These are phyloP conservation scores for Spinus pinus DNA, from an alignment of 2,797 vertebrate genomes.

Conservation along the genomic window DNA sequence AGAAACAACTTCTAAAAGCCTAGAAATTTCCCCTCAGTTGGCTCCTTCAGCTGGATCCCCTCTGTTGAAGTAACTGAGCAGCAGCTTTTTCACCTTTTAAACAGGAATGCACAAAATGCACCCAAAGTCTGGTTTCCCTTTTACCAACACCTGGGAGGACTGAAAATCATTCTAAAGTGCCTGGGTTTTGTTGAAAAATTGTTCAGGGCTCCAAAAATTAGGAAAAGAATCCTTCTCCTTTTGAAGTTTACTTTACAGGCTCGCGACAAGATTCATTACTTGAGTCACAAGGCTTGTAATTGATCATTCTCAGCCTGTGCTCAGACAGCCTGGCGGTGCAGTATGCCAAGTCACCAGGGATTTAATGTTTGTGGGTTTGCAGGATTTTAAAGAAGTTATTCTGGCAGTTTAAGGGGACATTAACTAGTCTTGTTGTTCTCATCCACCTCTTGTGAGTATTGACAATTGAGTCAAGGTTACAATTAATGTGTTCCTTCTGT, in stretches of 20 bases:
- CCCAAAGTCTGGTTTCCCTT: background rate
- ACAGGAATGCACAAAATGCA: background rate
- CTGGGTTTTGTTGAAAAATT: background rate
- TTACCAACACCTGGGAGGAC: background rate
- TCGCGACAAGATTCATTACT: constrained; percentile 27
- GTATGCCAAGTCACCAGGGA: background rate
- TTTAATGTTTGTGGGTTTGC: constrained; percentile 32
- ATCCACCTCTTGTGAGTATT: background rate
- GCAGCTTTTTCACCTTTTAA: background rate
- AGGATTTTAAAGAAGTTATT: background rate
- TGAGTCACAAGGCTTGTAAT: constrained; percentile 33
- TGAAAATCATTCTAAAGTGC: background rate
- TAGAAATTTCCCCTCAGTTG: background rate
- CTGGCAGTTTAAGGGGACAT: background rate
- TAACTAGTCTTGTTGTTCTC: background rate
- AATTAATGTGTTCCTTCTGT: background rate
- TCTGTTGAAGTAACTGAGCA: background rate
- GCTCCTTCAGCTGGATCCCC: background rate
- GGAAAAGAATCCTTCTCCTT: background rate
- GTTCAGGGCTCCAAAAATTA: background rate
- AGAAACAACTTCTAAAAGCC: background rate
- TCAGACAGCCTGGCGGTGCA: constrained; percentile 40
- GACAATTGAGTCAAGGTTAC: background rate
- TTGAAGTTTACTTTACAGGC: constrained; percentile 25
- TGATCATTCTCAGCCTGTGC: constrained; percentile 37